Conservation (phyloP, 1,140 invertebrate species). For the Tetragonula clypearis region DNA sequence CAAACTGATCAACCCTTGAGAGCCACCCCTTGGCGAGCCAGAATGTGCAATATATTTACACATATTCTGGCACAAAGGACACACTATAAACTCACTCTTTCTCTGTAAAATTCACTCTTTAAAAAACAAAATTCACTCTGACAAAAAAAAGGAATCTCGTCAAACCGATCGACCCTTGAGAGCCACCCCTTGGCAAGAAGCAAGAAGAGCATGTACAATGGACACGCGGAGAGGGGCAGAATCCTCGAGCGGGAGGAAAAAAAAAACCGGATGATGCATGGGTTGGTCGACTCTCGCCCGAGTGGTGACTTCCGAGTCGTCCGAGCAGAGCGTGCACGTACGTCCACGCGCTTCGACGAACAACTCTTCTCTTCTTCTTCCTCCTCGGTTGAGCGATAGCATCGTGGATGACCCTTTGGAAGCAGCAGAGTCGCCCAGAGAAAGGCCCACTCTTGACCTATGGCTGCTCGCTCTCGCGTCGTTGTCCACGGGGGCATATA, state of each 20-base stretch:
- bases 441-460: constrained; percentile 31
- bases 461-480: constrained; percentile 22
- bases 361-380: constrained; percentile 32
- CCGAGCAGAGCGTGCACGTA: constrained; percentile 2
- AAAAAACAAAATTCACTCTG: too few relatives aligned
- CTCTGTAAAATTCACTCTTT: too few relatives aligned
- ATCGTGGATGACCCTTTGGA: constrained; percentile 44
- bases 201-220: background rate
- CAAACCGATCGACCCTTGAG: too few relatives aligned
- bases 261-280: constrained; percentile 46
- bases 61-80: too few relatives aligned
- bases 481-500: constrained; percentile 22
- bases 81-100: too few relatives aligned
- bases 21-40: too few relatives aligned
- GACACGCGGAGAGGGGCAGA: background rate
- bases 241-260: constrained; percentile 3
- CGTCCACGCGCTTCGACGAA: constrained; percentile 34
- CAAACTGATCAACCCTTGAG: too few relatives aligned
- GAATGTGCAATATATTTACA: too few relatives aligned
- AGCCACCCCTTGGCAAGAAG: too few relatives aligned
- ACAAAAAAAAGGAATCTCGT: too few relatives aligned
- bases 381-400: constrained; percentile 46
- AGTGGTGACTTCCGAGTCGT: constrained; percentile 16
- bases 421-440: constrained; percentile 7
- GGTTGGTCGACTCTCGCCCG: background rate